Percentiles rank a stretch among this genome's conserved stretches.
phyloP scores from a whole-genome alignment of 2,888 invertebrate species.

The Allophyes oxyacanthae region DNA sequence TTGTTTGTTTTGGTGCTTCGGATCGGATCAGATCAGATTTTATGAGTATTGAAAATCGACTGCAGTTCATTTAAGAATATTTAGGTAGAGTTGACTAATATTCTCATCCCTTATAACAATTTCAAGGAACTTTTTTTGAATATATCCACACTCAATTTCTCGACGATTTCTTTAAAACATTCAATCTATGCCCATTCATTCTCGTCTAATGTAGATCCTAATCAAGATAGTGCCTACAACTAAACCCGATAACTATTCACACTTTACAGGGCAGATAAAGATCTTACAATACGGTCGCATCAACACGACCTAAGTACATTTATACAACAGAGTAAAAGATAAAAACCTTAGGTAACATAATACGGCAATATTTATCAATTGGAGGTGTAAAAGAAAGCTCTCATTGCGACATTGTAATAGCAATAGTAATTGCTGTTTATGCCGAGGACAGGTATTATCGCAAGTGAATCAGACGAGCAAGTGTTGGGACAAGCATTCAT shows the following conservation, averaged over 20 bases:
- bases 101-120: too few species aligned
- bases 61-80: too few species aligned
- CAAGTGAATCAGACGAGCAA: background rate
- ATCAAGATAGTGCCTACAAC: slow-evolving; percentile 3
- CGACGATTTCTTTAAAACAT: too few species aligned
- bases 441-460: slow-evolving; percentile 26
- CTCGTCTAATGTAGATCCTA: too few species aligned
- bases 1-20: slow-evolving; percentile 4
- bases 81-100: too few species aligned
- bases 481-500: background rate
- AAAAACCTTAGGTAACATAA: slow-evolving; percentile 19
- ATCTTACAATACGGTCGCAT: slow-evolving; percentile 17
- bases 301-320: slow-evolving; percentile 18
- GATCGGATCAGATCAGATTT: too few species aligned
- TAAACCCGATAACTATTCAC: slow-evolving; percentile 9
- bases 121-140: too few species aligned
- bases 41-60: too few species aligned
- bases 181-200: too few species aligned
- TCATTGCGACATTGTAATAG: slow-evolving; percentile 44
- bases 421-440: slow-evolving; percentile 35
- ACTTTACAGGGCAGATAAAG: slow-evolving; percentile 13
- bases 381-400: slow-evolving; percentile 22
- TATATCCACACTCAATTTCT: too few species aligned
- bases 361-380: slow-evolving; percentile 33
- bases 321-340: slow-evolving; percentile 25